Base-by-base conservation (phyloP, 2,113 vertebrate species). In the Motacilla alba region DNA sequence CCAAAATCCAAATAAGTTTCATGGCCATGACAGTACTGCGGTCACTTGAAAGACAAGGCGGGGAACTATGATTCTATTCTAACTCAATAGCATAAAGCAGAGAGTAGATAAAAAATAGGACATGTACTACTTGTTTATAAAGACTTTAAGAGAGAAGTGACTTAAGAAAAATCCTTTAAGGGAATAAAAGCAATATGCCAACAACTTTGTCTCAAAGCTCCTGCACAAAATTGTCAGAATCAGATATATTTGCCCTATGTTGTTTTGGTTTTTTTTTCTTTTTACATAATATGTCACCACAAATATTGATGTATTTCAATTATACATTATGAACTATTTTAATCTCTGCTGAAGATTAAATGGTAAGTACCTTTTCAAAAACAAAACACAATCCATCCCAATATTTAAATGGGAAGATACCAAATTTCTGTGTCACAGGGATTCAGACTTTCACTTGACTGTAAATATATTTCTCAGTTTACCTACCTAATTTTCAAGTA, bases 41-140 rank as follows among this genome's bases (percentile, higher is more conserved):
- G 28, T 82, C 58, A 80, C 63, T 74, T 91, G 91, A 95, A 96
- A 94, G 84, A 89, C 63, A 85, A 89, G 91, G 67, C 77, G 50
- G 53, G 93, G 70, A 95, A 79, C 47, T 89, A 33, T 43, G 67
- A 95, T 87, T 87, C 37, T 58, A 49, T 91, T 95, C 81, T 82
- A 87, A 84, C 46, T 77, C 91, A 69, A 44, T 0, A 0, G 49
- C 66, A 90, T 59, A 89, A 82, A 85, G 67, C 33, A 74, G n/a
- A 68, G 14, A 90, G 59, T 47, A 89, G 70, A 88, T 52, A 87
- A 92, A 83, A 94, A 81, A 82, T 50, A 20, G 53, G n/a, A 84
- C 66, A 87, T 1, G 12, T 49, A 87, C n/a, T 52, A 82, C 52
- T 56, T 89, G 44, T 78, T 95, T 92, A 89, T 81, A 81, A 90